These are phyloP conservation scores for Luffia ferchaultella DNA, from an alignment of 2,888 invertebrate genomes.

Conservation along the genomic window DNA sequence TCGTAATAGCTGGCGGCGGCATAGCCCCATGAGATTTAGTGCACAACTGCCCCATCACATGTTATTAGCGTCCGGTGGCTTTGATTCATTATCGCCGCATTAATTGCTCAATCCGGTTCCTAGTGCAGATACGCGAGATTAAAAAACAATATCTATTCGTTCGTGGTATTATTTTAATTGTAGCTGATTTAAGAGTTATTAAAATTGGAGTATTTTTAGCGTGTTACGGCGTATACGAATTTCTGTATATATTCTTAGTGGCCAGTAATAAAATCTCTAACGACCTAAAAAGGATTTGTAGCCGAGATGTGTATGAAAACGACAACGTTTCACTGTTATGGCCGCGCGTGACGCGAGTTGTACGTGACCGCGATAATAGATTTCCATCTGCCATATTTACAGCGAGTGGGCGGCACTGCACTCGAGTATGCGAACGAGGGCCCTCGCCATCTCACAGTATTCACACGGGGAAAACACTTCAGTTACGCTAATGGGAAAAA, in stretches of 20 bases:
- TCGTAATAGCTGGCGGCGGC: constrained; percentile 28
- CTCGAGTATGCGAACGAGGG: constrained; percentile 37
- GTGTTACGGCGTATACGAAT: too few relatives aligned
- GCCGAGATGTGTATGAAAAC: too few relatives aligned
- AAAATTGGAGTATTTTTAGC: too few relatives aligned
- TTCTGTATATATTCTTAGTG: too few relatives aligned
- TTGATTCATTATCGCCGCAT: constrained; percentile 20
- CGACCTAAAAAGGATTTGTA: too few relatives aligned
- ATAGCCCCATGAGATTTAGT: constrained; percentile 44
- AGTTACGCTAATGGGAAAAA: constrained; percentile 40
- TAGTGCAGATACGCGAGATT: constrained; percentile 23
- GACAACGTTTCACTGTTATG: constrained; percentile 27
- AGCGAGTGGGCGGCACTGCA: constrained; percentile 62
- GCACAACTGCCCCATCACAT: constrained; percentile 44
- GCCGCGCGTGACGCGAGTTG: constrained; percentile 56
- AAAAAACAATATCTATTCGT: neutral
- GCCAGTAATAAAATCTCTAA: too few relatives aligned
- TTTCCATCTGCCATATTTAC: constrained; percentile 66
- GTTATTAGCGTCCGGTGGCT: neutral
- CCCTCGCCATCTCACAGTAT: constrained; percentile 40
- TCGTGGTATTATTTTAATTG: neutral
- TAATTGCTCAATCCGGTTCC: constrained; percentile 48
- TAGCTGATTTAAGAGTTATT: too few relatives aligned
- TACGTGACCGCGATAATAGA: constrained; percentile 67
- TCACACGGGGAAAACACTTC: constrained; percentile 38